These are phyloP conservation scores for Scaptomyza montana DNA, from an alignment of 1,140 invertebrate species.

Conservation along the genomic window DNA sequence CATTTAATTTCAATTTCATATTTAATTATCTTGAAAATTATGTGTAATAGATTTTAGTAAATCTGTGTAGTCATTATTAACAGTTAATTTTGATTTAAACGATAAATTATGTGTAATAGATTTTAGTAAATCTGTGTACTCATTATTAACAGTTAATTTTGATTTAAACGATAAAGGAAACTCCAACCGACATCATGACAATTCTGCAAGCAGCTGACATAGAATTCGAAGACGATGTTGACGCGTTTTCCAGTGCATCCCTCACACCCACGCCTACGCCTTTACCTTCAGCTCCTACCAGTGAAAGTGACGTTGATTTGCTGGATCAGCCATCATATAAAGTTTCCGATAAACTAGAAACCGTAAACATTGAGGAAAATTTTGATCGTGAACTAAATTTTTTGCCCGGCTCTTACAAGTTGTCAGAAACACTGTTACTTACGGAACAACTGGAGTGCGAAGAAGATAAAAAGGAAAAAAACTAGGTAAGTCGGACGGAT, in stretches of 20 bases:
- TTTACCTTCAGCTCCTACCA: conserved; percentile 39
- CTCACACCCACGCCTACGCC: conserved; percentile 72
- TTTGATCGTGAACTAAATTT: conserved; percentile 17
- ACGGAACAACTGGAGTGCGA: conserved; percentile 12
- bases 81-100: not conserved
- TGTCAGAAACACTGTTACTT: conserved; percentile 9
- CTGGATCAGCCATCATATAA: conserved; percentile 12
- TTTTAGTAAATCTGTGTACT: too few species aligned
- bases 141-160: not conserved
- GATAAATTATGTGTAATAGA: conserved; percentile 11
- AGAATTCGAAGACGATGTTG: conserved; percentile 76
- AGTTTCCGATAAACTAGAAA: conserved; percentile 29
- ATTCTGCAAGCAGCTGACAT: conserved; percentile 74
- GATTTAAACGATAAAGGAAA: conserved; percentile 52
- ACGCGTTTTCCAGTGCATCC: conserved; percentile 68
- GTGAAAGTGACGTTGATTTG: conserved; percentile 13
- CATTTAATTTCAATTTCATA: not conserved
- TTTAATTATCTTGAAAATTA: too few species aligned
- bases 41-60: too few species aligned
- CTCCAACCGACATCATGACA: conserved; percentile 70
- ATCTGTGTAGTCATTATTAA: not conserved
- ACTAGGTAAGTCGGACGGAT: conserved; percentile 24
- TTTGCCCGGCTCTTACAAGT: conserved; percentile 14
- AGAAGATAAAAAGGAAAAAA: conserved; percentile 9
- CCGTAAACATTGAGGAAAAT: conserved; percentile 29